Base-by-base conservation (phyloP, 2,113 vertebrate genomes). In the Leucopsar rothschildi region DNA sequence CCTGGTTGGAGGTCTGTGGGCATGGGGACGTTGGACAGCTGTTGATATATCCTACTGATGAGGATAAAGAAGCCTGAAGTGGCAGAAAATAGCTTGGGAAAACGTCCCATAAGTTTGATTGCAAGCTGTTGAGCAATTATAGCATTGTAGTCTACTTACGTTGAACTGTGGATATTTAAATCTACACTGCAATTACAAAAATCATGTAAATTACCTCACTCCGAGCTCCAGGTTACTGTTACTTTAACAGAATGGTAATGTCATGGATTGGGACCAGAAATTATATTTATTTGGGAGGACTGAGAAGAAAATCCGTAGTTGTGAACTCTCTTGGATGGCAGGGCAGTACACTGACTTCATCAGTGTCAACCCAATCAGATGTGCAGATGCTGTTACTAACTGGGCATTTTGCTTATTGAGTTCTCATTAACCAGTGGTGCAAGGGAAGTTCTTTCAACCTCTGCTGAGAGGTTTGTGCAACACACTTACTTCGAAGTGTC, bases 151-250 rank as follows among this genome's bases (percentile, higher is more conserved):
- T 56, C 31, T 39, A 39, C 20, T 50, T 87, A 19, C 8, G 10
- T 39, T 44, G 17, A 86, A 28, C 37, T n/a, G 10, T 35, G 35
- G 33, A 2, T 10, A 3, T 55, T 76, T 66, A 76, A 52, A 56
- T 19, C 15, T 22, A 6, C 44, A 25, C 31, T 83, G 31, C 68
- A 81, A 2, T 77, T 72, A 61, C 8, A 60, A 33, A 72, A 77
- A 2, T 1, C 0, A 4, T 28, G 22, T 20, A 35, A 37, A 37
- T 47, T 47, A 69, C 7, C 27, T 7, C 4, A 4, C 18, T 77
- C 27, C 0, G 17, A 61, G 39, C 33, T 89, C 37, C 25, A 50
- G 42, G 31, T 61, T 70, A n/a, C 21, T 69, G 31, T n/a, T 37
- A 12, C 27, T 90, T 60, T 66, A 85, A 15, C 16, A 29, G 60